Evolutionary conservation across 2,888 invertebrate genomes (phyloP).

Genomic region (Apantesis nais): DNA sequence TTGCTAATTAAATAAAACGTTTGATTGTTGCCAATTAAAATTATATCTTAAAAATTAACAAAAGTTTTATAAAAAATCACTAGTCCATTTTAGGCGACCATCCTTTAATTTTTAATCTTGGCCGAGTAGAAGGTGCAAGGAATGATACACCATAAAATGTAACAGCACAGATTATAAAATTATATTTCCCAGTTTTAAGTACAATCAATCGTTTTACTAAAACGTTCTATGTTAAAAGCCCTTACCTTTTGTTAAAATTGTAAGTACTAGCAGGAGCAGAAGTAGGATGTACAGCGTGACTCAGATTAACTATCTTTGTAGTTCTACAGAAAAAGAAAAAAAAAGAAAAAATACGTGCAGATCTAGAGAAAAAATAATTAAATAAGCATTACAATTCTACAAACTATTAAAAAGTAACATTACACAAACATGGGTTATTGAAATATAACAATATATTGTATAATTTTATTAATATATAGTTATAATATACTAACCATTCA

Average conservation of each 20-base stretch:
- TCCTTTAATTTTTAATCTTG: neutral
- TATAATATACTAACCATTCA: neutral
- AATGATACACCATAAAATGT: neutral
- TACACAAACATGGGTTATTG: neutral
- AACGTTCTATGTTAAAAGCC: neutral
- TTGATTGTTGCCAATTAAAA: neutral
- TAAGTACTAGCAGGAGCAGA: neutral
- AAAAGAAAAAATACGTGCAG: neutral
- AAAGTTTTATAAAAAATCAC: neutral
- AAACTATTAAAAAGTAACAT: neutral
- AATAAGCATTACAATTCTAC: neutral
- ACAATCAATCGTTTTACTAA: neutral
- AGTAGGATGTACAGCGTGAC: neutral
- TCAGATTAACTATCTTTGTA: neutral
- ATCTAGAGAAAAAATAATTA: neutral
- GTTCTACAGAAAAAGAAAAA: neutral
- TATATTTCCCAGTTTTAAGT: neutral
- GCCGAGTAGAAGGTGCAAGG: neutral
- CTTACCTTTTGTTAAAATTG: neutral
- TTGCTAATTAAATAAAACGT: neutral
- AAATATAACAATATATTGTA: neutral
- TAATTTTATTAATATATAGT: neutral
- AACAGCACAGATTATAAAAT: neutral
- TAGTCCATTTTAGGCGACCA: neutral
- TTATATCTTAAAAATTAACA: neutral